Evolutionary conservation across 2,797 vertebrate species (phyloP), one percentile per base, ranked within the genome.

Genomic region (Petrocephalus schoutedeni): DNA sequence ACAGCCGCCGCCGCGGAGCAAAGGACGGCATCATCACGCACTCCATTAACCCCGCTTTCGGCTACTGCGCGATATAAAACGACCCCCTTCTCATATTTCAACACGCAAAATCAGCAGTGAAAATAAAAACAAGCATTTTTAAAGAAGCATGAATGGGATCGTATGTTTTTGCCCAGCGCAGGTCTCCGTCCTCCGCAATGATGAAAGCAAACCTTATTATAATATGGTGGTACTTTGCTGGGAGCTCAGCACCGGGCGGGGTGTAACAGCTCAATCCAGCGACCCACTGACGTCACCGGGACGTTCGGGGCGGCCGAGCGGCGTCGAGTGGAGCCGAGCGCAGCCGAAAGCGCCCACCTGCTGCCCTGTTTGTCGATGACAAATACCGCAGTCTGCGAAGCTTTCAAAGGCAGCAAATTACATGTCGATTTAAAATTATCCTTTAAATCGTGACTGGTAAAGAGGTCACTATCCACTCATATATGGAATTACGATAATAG

Each of bases 11-110:
- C 92, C 94, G 93, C 92, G 92, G 92, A 87, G 89, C 87, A 86
- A 87, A 90, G 90, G 92, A 92, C 94, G 94, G 94, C 91, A 93
- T 94, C 91, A 90, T 94, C 87, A 87, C 87, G 87, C 85, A 61
- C 88, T 58, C 12, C 54, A 23, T 77, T 91, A 85, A 89, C 90
- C 85, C 80, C 88, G 90, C 88, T 88, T 86, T 88, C 89, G 49
- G 89, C 87, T 16, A 89, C 53, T 88, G 77, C 86, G 87, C 89
- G 71, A 51, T 77, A 41, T 90, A 88, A 87, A n/a, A 84, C 7
- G 83, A 58, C 86, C 74, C 89, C 1, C 71, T 2, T 53, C 12
- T 77, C 41, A 67, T 51, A 85, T 4, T 56, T 14, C 56, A 36
- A 53, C n/a, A 64, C 61, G 36, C 3, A 0, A 32, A 2, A 53